phyloP scores from a whole-genome alignment of 35 echinoderm and acorn worm species.

The Amphiura filiformis region DNA sequence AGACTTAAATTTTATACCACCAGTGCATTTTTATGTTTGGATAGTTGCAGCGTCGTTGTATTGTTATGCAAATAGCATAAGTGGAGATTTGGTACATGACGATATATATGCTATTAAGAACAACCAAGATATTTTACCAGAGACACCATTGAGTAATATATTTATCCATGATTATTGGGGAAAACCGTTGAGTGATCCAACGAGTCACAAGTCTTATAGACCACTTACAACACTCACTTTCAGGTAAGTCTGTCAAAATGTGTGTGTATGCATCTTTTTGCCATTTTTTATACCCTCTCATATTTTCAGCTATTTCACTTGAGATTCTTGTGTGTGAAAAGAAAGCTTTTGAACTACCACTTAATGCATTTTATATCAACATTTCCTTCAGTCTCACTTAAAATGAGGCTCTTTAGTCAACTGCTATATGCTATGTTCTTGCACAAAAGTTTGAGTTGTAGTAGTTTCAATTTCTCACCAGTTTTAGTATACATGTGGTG shows the following conservation, averaged over 20 bases:
- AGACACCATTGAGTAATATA: constrained; percentile 20
- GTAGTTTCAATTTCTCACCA: no score
- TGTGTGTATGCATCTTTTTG: not conserved
- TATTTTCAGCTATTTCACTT: not conserved
- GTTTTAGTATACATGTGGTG: no score
- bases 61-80: constrained; percentile 41
- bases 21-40: not conserved
- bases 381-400: no score
- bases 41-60: not conserved
- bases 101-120: constrained; percentile 80
- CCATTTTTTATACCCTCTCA: not conserved
- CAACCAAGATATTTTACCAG: constrained; percentile 66
- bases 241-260: constrained; percentile 42
- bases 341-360: not conserved
- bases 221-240: constrained; percentile 75
- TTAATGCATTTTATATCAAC: not conserved
- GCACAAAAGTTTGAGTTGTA: no score
- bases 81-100: constrained; percentile 68
- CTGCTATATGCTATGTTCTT: no score
- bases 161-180: constrained; percentile 87
- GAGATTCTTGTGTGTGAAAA: not conserved
- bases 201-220: constrained; percentile 90
- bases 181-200: constrained; percentile 43
- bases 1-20: not conserved
- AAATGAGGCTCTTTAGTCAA: no score